Evolutionary conservation across 2,888 invertebrate species (phyloP).

Genomic region (Cheiracanthium punctorium): DNA sequence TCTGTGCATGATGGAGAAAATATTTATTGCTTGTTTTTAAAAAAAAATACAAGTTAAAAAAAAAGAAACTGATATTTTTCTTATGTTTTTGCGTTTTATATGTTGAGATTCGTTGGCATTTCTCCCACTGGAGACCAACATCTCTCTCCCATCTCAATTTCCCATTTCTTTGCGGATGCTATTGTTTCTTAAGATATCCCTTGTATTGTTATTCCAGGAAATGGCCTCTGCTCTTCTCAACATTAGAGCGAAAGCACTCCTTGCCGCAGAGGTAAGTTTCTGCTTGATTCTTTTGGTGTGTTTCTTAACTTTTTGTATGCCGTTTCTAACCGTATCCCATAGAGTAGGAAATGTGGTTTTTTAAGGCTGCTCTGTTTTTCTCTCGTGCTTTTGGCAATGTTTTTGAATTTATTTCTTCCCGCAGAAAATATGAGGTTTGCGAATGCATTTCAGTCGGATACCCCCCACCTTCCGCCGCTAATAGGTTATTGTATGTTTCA

Average conservation of each 20-base stretch:
- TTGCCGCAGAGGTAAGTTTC: conserved; percentile 65
- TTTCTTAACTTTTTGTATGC: background rate
- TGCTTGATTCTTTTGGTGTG: conserved; percentile 14
- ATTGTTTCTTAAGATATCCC: conserved; percentile 50
- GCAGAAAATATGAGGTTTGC: too few relatives aligned
- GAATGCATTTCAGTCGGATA: too few relatives aligned
- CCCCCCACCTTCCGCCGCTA: too few relatives aligned
- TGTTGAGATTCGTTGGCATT: conserved; percentile 15
- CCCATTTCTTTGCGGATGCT: conserved; percentile 32
- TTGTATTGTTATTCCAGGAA: conserved; percentile 63
- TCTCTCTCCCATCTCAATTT: conserved; percentile 14
- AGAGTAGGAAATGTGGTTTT: background rate
- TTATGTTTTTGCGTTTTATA: background rate
- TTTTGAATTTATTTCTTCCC: too few relatives aligned
- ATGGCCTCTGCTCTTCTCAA: conserved; percentile 69
- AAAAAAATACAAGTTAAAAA: too few relatives aligned
- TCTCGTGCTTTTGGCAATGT: too few relatives aligned
- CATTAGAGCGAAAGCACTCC: conserved; percentile 67
- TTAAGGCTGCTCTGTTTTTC: too few relatives aligned
- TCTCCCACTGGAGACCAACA: conserved; percentile 7
- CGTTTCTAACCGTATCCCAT: background rate
- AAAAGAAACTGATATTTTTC: background rate
- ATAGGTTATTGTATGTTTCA: too few relatives aligned
- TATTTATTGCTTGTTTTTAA: background rate
- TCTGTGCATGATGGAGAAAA: background rate